phyloP scores from a whole-genome alignment of 2,113 vertebrate genomes.

The Aegithalos caudatus region DNA sequence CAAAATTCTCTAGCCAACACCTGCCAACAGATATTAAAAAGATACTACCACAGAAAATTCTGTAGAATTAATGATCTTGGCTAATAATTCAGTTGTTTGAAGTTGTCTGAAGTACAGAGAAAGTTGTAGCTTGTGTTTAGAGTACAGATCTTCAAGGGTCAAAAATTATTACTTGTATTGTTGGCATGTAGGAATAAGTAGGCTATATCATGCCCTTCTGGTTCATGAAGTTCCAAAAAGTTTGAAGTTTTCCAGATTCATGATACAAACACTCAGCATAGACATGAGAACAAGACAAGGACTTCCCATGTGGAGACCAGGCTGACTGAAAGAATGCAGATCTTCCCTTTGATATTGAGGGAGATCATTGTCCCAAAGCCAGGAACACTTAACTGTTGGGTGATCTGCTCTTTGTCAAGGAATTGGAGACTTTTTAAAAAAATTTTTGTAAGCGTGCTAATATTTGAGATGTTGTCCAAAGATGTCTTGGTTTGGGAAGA shows the following conservation, averaged over 20 bases:
- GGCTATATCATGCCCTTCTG: neutral
- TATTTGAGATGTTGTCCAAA: neutral
- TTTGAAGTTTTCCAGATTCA: neutral
- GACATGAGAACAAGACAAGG: neutral
- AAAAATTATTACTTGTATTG: neutral
- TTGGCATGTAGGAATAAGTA: neutral
- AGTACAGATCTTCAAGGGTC: neutral
- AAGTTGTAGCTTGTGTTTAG: neutral
- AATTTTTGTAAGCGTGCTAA: neutral
- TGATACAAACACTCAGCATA: neutral
- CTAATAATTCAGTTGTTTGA: neutral
- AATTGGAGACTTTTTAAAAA: neutral
- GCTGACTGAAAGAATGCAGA: neutral
- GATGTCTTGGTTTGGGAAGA: too few relatives aligned
- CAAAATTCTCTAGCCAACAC: neutral
- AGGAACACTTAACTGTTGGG: accelerated
- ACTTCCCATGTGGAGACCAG: neutral
- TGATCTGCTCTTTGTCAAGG: neutral
- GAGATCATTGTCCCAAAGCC: neutral
- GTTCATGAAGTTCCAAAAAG: neutral
- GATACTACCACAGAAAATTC: neutral
- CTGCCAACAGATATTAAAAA: neutral
- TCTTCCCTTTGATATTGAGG: neutral
- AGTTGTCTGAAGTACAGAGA: neutral
- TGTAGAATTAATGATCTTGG: neutral